Evolutionary conservation across 2,797 vertebrate genomes (phyloP).

Genomic region (Pogoniulus pusillus): DNA sequence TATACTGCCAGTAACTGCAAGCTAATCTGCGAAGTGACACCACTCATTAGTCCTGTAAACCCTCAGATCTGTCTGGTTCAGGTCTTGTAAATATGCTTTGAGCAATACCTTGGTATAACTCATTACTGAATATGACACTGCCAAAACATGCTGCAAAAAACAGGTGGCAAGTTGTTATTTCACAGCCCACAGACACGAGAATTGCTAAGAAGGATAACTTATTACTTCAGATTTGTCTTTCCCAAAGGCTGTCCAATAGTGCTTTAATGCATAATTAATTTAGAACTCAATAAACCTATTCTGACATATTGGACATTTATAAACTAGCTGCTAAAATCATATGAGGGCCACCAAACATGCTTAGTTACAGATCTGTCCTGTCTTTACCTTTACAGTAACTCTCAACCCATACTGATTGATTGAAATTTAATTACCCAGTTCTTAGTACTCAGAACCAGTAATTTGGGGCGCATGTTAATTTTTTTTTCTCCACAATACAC

Average conservation of each 20-base stretch:
- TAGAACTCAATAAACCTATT: conserved; percentile 10
- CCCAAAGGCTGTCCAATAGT: background rate
- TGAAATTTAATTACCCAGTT: background rate
- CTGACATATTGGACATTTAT: background rate
- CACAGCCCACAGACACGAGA: conserved; percentile 16
- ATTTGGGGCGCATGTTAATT: background rate
- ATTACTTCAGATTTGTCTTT: conserved; percentile 40
- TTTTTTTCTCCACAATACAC: background rate
- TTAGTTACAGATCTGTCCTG: background rate
- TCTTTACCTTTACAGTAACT: background rate
- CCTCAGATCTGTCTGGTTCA: background rate
- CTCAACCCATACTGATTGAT: background rate
- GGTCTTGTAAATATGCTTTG: background rate
- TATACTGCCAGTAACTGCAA: background rate
- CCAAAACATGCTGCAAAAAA: conserved; percentile 27
- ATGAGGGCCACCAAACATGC: background rate
- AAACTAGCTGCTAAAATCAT: conserved; percentile 4
- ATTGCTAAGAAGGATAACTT: conserved; percentile 40
- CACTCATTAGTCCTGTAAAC: background rate
- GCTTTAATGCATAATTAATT: conserved; percentile 34
- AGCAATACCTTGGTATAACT: background rate
- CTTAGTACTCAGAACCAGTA: background rate
- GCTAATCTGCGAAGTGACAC: background rate
- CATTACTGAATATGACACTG: background rate
- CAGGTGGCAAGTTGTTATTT: conserved; percentile 48